Evolutionary conservation across 2,113 vertebrate genomes (phyloP), one percentile per base, ranked within the genome.

Genomic region (Henicopernis longicauda): DNA sequence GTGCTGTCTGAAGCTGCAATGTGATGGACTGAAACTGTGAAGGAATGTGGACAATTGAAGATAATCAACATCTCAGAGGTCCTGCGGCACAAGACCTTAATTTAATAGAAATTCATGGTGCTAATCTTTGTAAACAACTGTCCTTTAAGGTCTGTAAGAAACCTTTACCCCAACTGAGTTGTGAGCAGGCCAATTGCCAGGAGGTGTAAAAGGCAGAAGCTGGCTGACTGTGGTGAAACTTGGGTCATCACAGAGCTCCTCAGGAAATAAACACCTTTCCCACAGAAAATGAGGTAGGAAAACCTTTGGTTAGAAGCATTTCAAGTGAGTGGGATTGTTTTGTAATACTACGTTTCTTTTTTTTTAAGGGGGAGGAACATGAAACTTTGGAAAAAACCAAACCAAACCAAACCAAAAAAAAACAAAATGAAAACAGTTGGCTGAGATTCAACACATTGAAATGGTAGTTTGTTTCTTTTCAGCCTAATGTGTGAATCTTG

Each of bases 81-180:
- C 50, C 63, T 81, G 29, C 58, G 71, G n/a, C 31, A 29, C 0
- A 27, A 78, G 27, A 18, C 27, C 21, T 80, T 23, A 1, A 29
- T 18, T n/a, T 7, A 54, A 44, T 0, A 40, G 59, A 16, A 57
- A 32, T 45, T 57, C 6, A 9, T 5, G 23, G 31, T 36, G 71
- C 25, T 47, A 18, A 4, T 49, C 15, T 18, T 13, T 62, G 65
- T 3, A 11, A 72, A 7, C 7, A 73, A 34, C 63, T 52, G 11
- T 22, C 19, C 70, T 14, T 16, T 3, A 20, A n/a, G 13, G 9
- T 3, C 49, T 22, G 16, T 3, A 6, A 10, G 23, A 52, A 63
- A 11, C 6, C 29, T 26, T 36, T 7, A 14, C 11, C 42, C 31
- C 0, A 3, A 3, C 9, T 0, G 7, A 20, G 47, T 1, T 11